phyloP scores from a whole-genome alignment of 2,797 vertebrate genomes.

The Melanogrammus aeglefinus region DNA sequence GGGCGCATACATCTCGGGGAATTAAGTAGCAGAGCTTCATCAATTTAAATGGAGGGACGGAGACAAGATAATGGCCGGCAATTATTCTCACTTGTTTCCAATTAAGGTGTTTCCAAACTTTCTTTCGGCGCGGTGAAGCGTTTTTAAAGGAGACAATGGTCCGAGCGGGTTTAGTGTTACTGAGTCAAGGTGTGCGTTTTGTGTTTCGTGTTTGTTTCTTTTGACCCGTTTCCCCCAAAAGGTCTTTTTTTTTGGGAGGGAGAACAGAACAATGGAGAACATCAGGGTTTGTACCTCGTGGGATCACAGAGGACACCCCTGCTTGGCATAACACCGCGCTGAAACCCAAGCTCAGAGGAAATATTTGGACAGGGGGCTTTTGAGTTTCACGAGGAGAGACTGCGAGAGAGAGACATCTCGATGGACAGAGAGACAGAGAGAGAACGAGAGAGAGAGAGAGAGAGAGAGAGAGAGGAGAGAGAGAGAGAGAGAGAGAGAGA shows the following conservation, averaged over 20 bases:
- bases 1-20: not conserved
- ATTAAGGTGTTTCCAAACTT: not conserved
- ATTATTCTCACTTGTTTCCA: not conserved
- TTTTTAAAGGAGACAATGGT: not conserved
- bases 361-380: constrained; percentile 77
- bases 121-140: not conserved
- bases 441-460: constrained; percentile 52
- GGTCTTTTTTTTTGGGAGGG: not conserved
- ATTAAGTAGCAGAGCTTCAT: not conserved
- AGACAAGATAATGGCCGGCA: not conserved
- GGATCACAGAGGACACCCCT: constrained; percentile 57
- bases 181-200: not conserved
- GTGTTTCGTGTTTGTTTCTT: not conserved
- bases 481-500: too few relatives aligned
- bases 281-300: constrained; percentile 63
- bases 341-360: constrained; percentile 81
- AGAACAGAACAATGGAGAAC: constrained; percentile 67
- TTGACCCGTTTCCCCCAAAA: not conserved
- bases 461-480: constrained; percentile 47
- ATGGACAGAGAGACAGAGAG: constrained; percentile 12
- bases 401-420: constrained; percentile 35
- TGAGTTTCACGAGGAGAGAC: constrained; percentile 61
- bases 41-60: not conserved
- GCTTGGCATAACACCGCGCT: constrained; percentile 76
- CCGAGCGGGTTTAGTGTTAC: not conserved